A percentile compares a stretch with the other conserved stretches of the same genome.
These are phyloP conservation scores for Cryptophagus acutangulus DNA, from an alignment of 2,888 invertebrate species.

Conservation along the genomic window DNA sequence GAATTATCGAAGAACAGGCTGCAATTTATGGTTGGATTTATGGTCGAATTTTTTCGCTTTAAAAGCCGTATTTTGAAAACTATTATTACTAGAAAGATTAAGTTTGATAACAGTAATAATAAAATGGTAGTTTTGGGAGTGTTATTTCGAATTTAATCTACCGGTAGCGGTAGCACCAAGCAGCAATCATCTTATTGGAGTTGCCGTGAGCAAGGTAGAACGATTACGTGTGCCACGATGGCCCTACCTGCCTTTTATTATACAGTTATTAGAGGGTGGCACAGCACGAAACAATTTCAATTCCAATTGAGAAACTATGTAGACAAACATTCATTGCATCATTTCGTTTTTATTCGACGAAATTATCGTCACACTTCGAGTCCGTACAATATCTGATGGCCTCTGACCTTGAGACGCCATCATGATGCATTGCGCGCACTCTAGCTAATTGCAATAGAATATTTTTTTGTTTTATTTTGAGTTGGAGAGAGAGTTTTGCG, in stretches of 20 bases:
- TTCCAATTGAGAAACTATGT: constrained; percentile 5
- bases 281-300: constrained; percentile 10
- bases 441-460: too few species aligned
- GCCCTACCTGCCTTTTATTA: not conserved
- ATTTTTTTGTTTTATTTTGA: too few species aligned
- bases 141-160: constrained; percentile 13
- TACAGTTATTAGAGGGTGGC: constrained; percentile 4
- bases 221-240: constrained; percentile 13
- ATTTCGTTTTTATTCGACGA: too few species aligned
- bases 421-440: too few species aligned
- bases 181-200: constrained; percentile 19
- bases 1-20: too few species aligned
- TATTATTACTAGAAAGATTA: too few species aligned
- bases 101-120: constrained; percentile 2
- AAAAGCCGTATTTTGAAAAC: not conserved
- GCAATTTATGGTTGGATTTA: constrained; percentile 1
- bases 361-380: too few species aligned
- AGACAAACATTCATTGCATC: not conserved
- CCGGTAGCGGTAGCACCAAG: constrained; percentile 10
- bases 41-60: too few species aligned
- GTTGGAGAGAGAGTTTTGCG: too few species aligned
- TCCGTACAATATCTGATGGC: too few species aligned
- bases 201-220: constrained; percentile 14
- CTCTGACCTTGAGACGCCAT: too few species aligned
- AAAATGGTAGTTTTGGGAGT: constrained; percentile 17